Base-by-base conservation (phyloP, 2,888 invertebrate species). In the Ichneumon xanthorius region DNA sequence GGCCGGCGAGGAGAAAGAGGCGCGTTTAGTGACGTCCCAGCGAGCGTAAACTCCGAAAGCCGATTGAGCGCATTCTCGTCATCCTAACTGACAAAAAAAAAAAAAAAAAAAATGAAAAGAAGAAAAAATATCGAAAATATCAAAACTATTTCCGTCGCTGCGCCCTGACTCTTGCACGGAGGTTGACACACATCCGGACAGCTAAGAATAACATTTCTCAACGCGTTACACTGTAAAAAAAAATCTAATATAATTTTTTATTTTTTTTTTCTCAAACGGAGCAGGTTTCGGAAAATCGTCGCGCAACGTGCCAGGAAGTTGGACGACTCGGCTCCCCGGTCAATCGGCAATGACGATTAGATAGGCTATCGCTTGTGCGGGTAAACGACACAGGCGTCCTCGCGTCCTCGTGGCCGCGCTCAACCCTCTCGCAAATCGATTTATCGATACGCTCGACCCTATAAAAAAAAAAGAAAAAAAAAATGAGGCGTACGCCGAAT, bases 291-390 rank as follows among this genome's bases (percentile, higher is more conserved):
- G 9, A 26, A 9, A 14, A 58, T 58, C 11, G 22, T 9, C 58
- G 11, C 58, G 22, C 58, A 19, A 58, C 22, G 26, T 26, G 26
- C 58, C n/a, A 58, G 19, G 11, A 58, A 58, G 26, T 58, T 58
- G 26, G 26, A 26, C 26, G 19, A 22, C 14, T 58, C 58, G 4
- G 58, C 58, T 22, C 11, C 4, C 14, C 58, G 58, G 26, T 11
- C 58, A 26, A 22, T 58, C 22, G 58, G 22, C 19, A 26, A 45
- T 14, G 58, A 58, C 58, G 26, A 58, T 58, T 58, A 14, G 58
- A 58, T 58, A 58, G 58, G 58, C 58, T 22, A 58, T 58, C 58
- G 58, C 58, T 58, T 22, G 58, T 58, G 58, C 58, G 58, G 22
- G 58, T 58, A 58, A 58, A 19, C 58, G 55, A 19, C 55, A n/a